phyloP scores from a whole-genome alignment of 30 jellyfish, hydroid and myxozoan genomes.

The Aurelia sp. region DNA sequence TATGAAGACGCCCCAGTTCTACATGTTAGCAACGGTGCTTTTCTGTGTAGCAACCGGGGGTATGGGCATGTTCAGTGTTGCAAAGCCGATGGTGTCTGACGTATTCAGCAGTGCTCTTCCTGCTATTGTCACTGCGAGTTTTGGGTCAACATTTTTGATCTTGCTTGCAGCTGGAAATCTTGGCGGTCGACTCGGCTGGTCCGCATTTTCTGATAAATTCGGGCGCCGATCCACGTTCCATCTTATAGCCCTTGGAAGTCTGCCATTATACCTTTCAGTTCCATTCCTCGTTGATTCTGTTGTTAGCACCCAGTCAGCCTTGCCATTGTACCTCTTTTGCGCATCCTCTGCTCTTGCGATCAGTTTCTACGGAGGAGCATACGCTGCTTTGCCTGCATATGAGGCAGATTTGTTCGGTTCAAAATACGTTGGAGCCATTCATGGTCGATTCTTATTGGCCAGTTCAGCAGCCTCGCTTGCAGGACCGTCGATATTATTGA shows the following conservation, averaged over 20 bases:
- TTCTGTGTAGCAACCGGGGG: conserved; percentile 82
- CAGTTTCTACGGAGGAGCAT: conserved; percentile 74
- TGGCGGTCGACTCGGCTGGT: conserved; percentile 81
- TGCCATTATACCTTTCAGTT: conserved; percentile 65
- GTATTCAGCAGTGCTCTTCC: conserved; percentile 77
- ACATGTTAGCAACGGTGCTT: conserved; percentile 61
- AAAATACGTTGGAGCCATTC: conserved; percentile 75
- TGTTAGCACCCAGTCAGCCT: conserved; percentile 56
- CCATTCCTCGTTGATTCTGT: conserved; percentile 70
- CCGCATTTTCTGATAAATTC: conserved; percentile 73
- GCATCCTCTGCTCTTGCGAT: conserved; percentile 70
- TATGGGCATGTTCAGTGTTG: conserved; percentile 77
- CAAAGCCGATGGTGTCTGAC: conserved; percentile 74
- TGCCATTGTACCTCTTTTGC: conserved; percentile 63
- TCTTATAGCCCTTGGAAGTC: conserved; percentile 57
- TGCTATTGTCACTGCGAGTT: conserved; percentile 51
- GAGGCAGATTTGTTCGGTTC: conserved; percentile 72
- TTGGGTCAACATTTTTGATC: conserved; percentile 62
- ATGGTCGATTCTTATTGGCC: conserved; percentile 66
- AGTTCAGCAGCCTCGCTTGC: conserved; percentile 79
- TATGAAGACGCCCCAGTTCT: conserved; percentile 76
- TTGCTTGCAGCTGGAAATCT: conserved; percentile 73
- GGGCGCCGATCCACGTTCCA: conserved; percentile 69
- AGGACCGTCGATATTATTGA: conserved; percentile 61
- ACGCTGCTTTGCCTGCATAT: conserved; percentile 74